Conservation (phyloP, 2,113 vertebrate genomes). For the Cyanoramphus novaezelandiae region DNA sequence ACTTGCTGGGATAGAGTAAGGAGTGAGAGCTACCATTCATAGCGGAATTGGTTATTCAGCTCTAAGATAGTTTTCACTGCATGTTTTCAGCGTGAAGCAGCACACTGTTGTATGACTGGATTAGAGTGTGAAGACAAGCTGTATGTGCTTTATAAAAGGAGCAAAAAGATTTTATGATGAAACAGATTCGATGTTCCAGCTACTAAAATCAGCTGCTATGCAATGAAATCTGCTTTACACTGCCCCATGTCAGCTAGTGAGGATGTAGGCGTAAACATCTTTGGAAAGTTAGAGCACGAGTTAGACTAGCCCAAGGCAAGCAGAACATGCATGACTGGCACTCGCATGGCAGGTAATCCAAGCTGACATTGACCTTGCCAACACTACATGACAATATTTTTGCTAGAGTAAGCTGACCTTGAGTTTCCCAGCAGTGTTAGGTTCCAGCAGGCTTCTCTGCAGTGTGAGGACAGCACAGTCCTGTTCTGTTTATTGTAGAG, state of each 20-base stretch:
- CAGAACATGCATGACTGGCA: conserved; percentile 27
- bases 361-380: conserved; percentile 57
- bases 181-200: not conserved
- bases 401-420: not conserved
- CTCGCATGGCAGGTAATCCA: conserved; percentile 40
- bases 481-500: not conserved
- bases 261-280: not conserved
- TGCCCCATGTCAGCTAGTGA: not conserved
- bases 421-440: not conserved
- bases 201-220: not conserved
- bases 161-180: not conserved
- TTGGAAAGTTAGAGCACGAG: not conserved
- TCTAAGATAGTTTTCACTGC: not conserved
- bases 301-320: conserved; percentile 31
- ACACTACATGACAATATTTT: not conserved
- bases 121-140: not conserved
- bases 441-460: not conserved
- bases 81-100: conserved; percentile 6
- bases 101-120: not conserved
- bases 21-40: not conserved
- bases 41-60: not conserved
- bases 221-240: not conserved
- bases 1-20: not conserved
- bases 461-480: fast-evolving
- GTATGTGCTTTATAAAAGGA: not conserved